These are phyloP conservation scores for Bibio marci DNA, from an alignment of 2,888 invertebrate species.

Conservation along the genomic window DNA sequence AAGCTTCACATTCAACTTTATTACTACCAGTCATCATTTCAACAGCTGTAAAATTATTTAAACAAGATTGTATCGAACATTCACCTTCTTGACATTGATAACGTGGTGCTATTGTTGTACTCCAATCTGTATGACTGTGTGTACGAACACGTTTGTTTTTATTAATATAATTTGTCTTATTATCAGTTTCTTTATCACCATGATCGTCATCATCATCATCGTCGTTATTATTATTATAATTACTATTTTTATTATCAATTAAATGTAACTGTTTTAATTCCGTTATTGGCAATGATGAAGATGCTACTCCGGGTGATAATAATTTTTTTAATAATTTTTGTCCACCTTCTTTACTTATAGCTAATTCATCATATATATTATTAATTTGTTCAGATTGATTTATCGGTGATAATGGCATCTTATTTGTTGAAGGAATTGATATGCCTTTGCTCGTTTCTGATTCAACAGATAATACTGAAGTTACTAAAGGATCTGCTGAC, in stretches of 20 bases:
- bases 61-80: conserved; percentile 72
- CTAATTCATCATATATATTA: not conserved
- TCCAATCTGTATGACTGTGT: conserved; percentile 29
- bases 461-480: not conserved
- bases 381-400: not conserved
- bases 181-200: not conserved
- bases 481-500: conserved; percentile 10
- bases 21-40: conserved; percentile 85
- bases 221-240: no score
- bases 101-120: conserved; percentile 41
- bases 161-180: conserved; percentile 6
- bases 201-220: no score
- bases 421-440: no score
- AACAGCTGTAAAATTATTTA: conserved; percentile 80
- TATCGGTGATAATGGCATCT: no score
- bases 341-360: conserved; percentile 1
- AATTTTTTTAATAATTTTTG: not conserved
- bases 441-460: no score
- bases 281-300: no score
- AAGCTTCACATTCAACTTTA: conserved; percentile 82
- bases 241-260: conserved; percentile 13
- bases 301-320: no score
- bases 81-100: conserved; percentile 61
- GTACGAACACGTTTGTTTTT: conserved; percentile 19
- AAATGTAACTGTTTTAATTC: no score